Evolutionary conservation across 2,113 vertebrate genomes (phyloP).

Genomic region (Mastomys coucha): DNA sequence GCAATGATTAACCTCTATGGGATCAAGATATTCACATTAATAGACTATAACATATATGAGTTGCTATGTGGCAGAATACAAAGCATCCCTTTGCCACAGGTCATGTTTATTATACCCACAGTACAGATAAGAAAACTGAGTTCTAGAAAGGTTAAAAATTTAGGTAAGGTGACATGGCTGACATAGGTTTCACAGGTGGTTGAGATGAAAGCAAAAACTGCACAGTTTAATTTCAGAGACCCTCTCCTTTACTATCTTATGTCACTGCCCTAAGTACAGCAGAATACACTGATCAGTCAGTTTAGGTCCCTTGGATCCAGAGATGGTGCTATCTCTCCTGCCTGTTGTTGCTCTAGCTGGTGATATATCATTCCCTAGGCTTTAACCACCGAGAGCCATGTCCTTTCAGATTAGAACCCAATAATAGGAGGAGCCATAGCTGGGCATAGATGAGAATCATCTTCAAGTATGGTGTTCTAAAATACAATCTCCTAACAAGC

Average conservation of each 20-base stretch:
- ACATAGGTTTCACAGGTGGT: background rate
- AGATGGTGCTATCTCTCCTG: fast-evolving
- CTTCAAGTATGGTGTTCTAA: background rate
- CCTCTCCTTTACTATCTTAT: fast-evolving
- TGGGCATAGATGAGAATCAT: background rate
- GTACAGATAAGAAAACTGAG: slow-evolving; percentile 12
- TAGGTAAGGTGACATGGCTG: background rate
- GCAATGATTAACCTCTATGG: background rate
- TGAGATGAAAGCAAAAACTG: background rate
- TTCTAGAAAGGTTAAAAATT: background rate
- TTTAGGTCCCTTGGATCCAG: too few species aligned
- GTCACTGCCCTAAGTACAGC: background rate
- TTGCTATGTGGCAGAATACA: background rate
- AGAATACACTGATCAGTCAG: background rate
- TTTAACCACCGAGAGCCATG: background rate
- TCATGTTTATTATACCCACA: background rate
- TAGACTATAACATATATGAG: background rate
- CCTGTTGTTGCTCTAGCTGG: background rate
- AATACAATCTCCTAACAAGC: background rate
- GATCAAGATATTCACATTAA: background rate
- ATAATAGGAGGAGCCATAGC: background rate
- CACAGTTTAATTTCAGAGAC: background rate
- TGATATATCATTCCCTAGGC: background rate
- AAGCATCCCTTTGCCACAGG: background rate
- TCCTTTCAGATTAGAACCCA: background rate